Evolutionary conservation across 1,140 invertebrate genomes (phyloP).

Genomic region (Eubasilissa regina): DNA sequence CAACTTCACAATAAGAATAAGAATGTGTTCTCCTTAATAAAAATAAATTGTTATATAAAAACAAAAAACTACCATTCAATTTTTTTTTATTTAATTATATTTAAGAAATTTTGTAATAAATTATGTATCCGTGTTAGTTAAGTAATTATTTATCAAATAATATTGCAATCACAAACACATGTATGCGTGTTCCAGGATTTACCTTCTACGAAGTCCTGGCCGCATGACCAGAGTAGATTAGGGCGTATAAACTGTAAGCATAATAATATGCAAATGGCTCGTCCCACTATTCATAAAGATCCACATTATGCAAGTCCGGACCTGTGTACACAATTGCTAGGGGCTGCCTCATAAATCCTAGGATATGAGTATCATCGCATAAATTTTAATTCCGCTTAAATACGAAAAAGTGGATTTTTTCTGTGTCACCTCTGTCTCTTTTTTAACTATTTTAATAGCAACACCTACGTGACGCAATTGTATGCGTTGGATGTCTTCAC

Average conservation of each 20-base stretch:
- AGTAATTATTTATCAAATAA: neutral
- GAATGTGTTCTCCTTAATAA: no score
- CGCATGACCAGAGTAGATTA: slow-evolving; percentile 50
- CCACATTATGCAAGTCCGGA: slow-evolving; percentile 47
- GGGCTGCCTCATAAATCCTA: slow-evolving; percentile 4
- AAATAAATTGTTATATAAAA: no score
- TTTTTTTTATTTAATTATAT: no score
- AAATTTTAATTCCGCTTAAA: slow-evolving; percentile 3
- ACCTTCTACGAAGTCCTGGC: slow-evolving; percentile 19
- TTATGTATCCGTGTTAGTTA: neutral
- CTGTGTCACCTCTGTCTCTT: no score
- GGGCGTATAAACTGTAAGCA: slow-evolving; percentile 46
- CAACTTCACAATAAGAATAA: no score
- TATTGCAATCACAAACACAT: neutral
- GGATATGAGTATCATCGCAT: slow-evolving; percentile 6
- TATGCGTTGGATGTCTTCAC: no score
- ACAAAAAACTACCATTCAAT: no score
- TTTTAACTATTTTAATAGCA: no score
- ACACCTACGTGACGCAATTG: no score
- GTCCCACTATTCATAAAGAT: slow-evolving; percentile 48
- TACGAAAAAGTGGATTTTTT: no score
- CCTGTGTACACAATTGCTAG: slow-evolving; percentile 26
- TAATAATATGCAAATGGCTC: slow-evolving; percentile 53
- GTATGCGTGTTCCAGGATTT: slow-evolving; percentile 2
- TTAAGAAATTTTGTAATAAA: no score